phyloP scores from a whole-genome alignment of 2,888 invertebrate species.

The Diarsia brunnea region DNA sequence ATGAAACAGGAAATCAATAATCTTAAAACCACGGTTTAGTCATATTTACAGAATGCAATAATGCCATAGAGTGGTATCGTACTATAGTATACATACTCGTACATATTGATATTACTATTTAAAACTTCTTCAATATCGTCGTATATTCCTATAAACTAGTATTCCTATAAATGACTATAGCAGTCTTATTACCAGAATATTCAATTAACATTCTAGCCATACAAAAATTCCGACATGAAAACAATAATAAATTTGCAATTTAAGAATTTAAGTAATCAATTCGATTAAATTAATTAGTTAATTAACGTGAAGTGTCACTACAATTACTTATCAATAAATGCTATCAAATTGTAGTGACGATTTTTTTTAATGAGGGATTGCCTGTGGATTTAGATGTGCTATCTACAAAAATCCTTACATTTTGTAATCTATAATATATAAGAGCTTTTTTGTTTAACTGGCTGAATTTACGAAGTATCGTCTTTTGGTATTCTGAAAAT shows the following conservation, averaged over 20 bases:
- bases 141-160: background rate
- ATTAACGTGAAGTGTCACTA: background rate
- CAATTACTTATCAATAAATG: constrained; percentile 9
- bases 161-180: background rate
- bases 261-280: constrained; percentile 10
- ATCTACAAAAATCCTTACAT: background rate
- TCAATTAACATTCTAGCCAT: background rate
- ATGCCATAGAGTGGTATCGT: background rate
- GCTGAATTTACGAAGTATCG: background rate
- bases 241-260: background rate
- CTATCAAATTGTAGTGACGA: background rate
- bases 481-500: background rate
- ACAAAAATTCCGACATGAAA: background rate
- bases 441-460: background rate
- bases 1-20: constrained; percentile 29
- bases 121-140: background rate
- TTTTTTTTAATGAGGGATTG: background rate
- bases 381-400: too few relatives aligned
- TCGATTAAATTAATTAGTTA: constrained; percentile 1
- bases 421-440: background rate
- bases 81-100: too few relatives aligned
- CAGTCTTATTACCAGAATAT: background rate
- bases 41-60: background rate
- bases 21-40: constrained; percentile 3
- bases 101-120: too few relatives aligned